Evolutionary conservation across 2,113 vertebrate species (phyloP), one percentile per base, ranked within the genome.

Genomic region (Nestor notabilis): DNA sequence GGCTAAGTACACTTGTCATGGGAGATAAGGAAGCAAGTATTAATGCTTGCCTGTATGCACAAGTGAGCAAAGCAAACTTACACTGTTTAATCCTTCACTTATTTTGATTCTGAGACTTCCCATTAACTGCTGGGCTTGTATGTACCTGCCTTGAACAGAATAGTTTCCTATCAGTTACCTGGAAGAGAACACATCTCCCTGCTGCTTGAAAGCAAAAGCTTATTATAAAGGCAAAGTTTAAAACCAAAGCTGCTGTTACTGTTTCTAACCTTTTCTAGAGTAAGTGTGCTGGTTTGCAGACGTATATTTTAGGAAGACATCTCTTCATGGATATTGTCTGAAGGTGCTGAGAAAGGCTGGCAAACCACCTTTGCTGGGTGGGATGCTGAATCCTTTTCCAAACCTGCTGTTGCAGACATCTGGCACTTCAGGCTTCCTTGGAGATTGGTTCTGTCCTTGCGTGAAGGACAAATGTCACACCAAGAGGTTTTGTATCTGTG

Each of bases 1-100:
- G 17, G 6, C 17, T 44, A 11, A 20, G 17, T 12, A 2, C 13
- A 2, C 17, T 35, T 8, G 4, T 29, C 7, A 2, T 31, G 53
- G 41, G 60, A 78, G 60, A 27, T 35, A 27, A 66, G 44, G 50
- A 77, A 47, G 17, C n/a, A 53, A 66, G 6, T 49, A 49, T 49
- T 49, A 44, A 44, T 44, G 66, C 28, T 66, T 63, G 7, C 35
- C 18, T 75, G 23, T 65, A 31, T 31, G 65, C 58, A n/a, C 8
- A 4, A 83, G 39, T 21, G 46, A 89, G 60, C 60, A 66, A 52
- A 71, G 13, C n/a, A 53, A 47, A 28, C 33, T 61, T 35, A 5
- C 1, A 3, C 1, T 55, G 0, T 56, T 77, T 43, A 29, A 41
- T 55, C 8, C 16, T 58, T 72, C 23, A 15, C n/a, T 55, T 69